These are phyloP conservation scores for Leptopilina boulardi DNA, from an alignment of 1,140 invertebrate species.

Conservation along the genomic window DNA sequence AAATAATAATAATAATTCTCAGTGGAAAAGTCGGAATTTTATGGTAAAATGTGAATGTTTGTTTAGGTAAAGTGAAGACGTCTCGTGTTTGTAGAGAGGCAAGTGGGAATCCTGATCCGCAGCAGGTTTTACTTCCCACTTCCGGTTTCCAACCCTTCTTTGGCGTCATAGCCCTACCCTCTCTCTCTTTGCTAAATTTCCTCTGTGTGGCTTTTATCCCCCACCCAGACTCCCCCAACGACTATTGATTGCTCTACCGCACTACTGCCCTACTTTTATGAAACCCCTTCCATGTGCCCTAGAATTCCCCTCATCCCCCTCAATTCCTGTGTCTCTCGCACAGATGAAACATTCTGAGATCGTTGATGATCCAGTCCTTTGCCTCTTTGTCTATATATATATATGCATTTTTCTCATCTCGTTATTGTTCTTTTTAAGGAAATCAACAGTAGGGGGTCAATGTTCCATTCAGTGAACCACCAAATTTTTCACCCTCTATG, in stretches of 20 bases:
- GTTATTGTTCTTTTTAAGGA: not conserved
- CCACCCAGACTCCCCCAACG: constrained; percentile 66
- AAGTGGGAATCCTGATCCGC: constrained; percentile 21
- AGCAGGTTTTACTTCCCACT: constrained; percentile 20
- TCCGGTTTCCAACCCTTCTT: constrained; percentile 6
- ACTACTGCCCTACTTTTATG: constrained; percentile 76
- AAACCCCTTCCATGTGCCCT: constrained; percentile 49
- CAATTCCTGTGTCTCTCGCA: constrained; percentile 35
- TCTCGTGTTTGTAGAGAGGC: constrained; percentile 17
- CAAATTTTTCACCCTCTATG: not conserved
- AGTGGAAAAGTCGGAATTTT: not conserved
- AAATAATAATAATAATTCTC: not conserved
- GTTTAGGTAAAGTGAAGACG: constrained; percentile 12
- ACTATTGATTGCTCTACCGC: constrained; percentile 76
- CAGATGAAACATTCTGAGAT: constrained; percentile 49
- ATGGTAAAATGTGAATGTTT: constrained; percentile 12
- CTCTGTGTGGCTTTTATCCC: constrained; percentile 57
- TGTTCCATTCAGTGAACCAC: constrained; percentile 18
- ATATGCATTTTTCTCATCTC: not conserved
- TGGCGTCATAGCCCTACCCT: constrained; percentile 17
- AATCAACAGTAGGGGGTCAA: constrained; percentile 31
- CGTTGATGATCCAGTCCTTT: constrained; percentile 33
- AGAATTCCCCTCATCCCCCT: constrained; percentile 1
- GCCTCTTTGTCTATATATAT: too few species aligned
- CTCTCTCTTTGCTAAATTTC: constrained; percentile 38